Evolutionary conservation across 30 jellyfish, hydroid and myxozoan genomes (phyloP).

Genomic region (Rhopilema esculentum): DNA sequence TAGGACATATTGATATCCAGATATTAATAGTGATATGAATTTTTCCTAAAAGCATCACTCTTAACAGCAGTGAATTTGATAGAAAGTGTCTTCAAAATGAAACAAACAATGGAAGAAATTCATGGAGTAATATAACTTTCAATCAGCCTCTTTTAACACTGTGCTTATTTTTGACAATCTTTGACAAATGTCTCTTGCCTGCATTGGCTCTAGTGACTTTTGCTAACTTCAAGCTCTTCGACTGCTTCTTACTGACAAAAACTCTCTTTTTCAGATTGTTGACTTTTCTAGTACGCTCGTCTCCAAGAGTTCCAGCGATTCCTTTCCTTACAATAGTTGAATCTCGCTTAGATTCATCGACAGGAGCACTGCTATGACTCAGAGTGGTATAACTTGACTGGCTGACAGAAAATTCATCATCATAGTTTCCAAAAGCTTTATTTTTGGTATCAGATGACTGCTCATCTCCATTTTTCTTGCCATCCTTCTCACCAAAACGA

Average conservation of each 20-base stretch:
- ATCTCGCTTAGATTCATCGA: slow-evolving; percentile 35
- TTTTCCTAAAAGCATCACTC: too few relatives aligned
- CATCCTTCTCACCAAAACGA: slow-evolving; percentile 4
- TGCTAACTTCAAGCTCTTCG: background rate
- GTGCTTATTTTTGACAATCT: slow-evolving; percentile 1
- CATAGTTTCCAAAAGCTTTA: background rate
- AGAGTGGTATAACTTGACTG: background rate
- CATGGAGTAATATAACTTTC: too few relatives aligned
- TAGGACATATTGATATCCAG: too few relatives aligned
- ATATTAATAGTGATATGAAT: too few relatives aligned
- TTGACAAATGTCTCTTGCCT: slow-evolving; percentile 32
- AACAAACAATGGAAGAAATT: too few relatives aligned
- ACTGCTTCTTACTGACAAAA: background rate
- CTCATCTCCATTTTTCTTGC: background rate
- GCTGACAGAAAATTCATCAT: slow-evolving; percentile 10
- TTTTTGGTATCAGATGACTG: background rate
- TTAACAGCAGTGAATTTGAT: too few relatives aligned
- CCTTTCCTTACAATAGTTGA: slow-evolving; percentile 2
- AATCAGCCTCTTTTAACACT: background rate
- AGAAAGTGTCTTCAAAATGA: too few relatives aligned
- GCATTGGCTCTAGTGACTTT: slow-evolving; percentile 19
- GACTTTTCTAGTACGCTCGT: slow-evolving; percentile 25
- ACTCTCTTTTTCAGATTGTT: slow-evolving; percentile 36
- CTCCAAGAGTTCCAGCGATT: slow-evolving; percentile 39
- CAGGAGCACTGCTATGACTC: background rate